Evolutionary conservation across 2,797 vertebrate species (phyloP), one percentile per base, ranked within the genome.

Genomic region (Cossypha dichroa): DNA sequence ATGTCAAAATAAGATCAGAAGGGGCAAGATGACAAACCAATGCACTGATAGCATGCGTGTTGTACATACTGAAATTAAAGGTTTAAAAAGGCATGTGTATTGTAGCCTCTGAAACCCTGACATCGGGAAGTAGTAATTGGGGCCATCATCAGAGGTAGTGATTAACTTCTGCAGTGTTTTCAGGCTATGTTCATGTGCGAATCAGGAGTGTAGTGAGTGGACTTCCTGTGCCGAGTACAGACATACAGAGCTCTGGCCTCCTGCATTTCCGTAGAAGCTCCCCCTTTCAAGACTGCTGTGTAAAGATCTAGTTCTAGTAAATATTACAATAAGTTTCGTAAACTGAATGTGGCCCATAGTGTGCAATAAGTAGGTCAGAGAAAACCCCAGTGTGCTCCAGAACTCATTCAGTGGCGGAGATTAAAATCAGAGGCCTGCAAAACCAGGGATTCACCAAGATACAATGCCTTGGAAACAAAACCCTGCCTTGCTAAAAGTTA

Each of bases 111-210:
- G 62, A 70, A 93, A 67, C 40, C 22, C 72, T 91, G 69, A 63
- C 46, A 33, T 78, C 0, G 8, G 56, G 75, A 90, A 70, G 87
- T 55, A 56, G 72, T 90, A 94, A 94, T 83, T 94, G 68, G 62
- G 76, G 60, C 81, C 29, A 8, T 93, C 13, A 2, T 70, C 82
- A 80, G 78, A 95, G 75, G 75, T 75, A 94, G 91, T 96, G 56
- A 94, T 95, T 93, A 91, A 48, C 28, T 64, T 83, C 56, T 74
- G 49, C 0, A 11, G 64, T 86, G 74, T 88, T 88, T 64, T 80
- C 40, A 21, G 86, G 63, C 51, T 72, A 3, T 16, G 82, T 58
- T 89, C 85, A 56, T 88, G 85, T 91, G 72, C 3, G 1, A 74
- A 64, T 95, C 82, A 68, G 45, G n/a, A 56, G 69, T 51, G 60